These are phyloP conservation scores for Alsophila aescularia DNA, from an alignment of 2,888 invertebrate genomes.

Conservation along the genomic window DNA sequence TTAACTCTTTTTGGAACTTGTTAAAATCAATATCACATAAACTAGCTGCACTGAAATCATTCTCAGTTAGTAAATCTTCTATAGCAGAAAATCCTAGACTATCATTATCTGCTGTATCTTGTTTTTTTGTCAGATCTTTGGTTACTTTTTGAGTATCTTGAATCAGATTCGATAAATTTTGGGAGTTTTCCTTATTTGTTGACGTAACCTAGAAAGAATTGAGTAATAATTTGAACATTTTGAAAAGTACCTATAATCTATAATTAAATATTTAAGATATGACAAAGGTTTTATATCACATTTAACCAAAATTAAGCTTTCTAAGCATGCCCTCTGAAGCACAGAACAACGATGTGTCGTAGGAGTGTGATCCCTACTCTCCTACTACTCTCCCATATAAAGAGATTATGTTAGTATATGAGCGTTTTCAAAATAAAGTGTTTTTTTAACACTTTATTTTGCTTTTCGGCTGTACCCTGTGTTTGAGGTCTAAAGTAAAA, in stretches of 20 bases:
- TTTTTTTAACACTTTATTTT: too few relatives aligned
- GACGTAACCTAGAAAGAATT: constrained; percentile 40
- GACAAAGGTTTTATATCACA: too few relatives aligned
- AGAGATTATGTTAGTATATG: too few relatives aligned
- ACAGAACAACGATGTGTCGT: too few relatives aligned
- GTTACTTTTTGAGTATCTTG: constrained; percentile 25
- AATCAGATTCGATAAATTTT: constrained; percentile 38
- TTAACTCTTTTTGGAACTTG: not conserved
- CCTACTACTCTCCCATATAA: too few relatives aligned
- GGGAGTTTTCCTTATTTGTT: constrained; percentile 49
- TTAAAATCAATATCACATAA: constrained; percentile 9
- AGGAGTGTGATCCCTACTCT: too few relatives aligned
- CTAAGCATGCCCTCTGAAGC: too few relatives aligned
- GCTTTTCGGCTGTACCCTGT: too few relatives aligned
- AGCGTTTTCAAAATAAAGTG: too few relatives aligned
- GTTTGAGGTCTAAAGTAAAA: too few relatives aligned
- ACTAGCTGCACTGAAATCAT: constrained; percentile 12
- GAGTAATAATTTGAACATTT: not conserved
- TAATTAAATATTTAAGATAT: too few relatives aligned
- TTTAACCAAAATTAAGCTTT: too few relatives aligned
- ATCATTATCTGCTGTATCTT: constrained; percentile 26
- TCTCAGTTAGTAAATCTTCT: constrained; percentile 46
- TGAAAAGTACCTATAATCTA: not conserved
- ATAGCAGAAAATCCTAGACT: constrained; percentile 55
- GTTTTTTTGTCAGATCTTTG: constrained; percentile 15